Percentiles rank a stretch among this genome's conserved stretches.
Evolutionary conservation across 2,888 invertebrate species (phyloP).

Genomic region (Lamproptera curius): DNA sequence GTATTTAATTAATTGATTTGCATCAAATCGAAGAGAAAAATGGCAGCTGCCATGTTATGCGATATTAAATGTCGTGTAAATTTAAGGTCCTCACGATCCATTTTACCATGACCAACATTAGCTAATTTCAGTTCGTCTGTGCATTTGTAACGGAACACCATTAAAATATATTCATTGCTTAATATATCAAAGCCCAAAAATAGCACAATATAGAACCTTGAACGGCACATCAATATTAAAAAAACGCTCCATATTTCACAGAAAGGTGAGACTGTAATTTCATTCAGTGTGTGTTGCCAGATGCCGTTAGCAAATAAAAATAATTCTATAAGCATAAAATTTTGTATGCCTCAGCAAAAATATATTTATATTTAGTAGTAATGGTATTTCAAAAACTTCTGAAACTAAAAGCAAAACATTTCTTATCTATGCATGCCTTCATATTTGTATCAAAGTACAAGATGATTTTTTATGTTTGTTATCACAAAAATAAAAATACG

Average conservation of each 20-base stretch:
- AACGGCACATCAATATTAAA: constrained; percentile 56
- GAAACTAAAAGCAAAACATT: too few relatives aligned
- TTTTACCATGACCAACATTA: too few relatives aligned
- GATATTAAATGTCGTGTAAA: too few relatives aligned
- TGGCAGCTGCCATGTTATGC: too few relatives aligned
- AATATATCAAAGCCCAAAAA: constrained; percentile 24
- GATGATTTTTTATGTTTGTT: not conserved
- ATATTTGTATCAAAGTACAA: not conserved
- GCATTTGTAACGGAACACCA: constrained; percentile 18
- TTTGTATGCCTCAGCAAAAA: too few relatives aligned
- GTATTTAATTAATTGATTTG: too few relatives aligned
- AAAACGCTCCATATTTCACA: constrained; percentile 49
- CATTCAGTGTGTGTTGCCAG: constrained; percentile 50
- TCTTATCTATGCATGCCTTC: not conserved
- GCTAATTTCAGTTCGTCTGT: constrained; percentile 2
- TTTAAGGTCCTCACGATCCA: too few relatives aligned
- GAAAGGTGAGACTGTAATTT: constrained; percentile 47
- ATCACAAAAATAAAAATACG: not conserved
- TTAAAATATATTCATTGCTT: constrained; percentile 21
- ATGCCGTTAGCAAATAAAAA: constrained; percentile 58
- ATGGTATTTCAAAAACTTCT: too few relatives aligned
- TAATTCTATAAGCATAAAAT: too few relatives aligned
- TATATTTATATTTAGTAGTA: too few relatives aligned
- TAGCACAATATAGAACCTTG: constrained; percentile 47
- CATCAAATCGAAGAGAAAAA: too few relatives aligned